phyloP scores from a whole-genome alignment of 2,113 vertebrate species.

The Eulemur macaco region DNA sequence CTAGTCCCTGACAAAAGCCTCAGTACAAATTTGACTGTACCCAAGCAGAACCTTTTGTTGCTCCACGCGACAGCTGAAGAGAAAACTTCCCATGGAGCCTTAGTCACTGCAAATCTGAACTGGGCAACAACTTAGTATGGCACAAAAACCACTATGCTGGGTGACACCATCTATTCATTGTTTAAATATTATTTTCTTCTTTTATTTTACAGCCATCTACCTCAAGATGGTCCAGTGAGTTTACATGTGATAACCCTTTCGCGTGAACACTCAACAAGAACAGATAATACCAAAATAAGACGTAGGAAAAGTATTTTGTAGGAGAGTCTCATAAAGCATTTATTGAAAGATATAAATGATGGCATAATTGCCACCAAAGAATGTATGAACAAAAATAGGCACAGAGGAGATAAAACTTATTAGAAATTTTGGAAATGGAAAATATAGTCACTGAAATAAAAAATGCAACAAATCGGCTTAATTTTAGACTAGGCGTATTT shows the following conservation, averaged over 20 bases:
- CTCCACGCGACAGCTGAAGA: not conserved
- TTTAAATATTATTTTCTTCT: not conserved
- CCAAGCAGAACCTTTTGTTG: not conserved
- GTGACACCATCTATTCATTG: not conserved
- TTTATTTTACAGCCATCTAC: not conserved
- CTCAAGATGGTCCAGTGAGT: not conserved
- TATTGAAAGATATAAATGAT: not conserved
- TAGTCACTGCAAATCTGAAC: not conserved
- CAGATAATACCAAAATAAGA: slow-evolving; percentile 1
- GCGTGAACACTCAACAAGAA: not conserved
- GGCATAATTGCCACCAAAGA: not conserved
- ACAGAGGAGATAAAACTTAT: not conserved
- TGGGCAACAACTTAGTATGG: not conserved
- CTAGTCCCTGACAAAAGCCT: not conserved
- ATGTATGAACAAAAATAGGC: not conserved
- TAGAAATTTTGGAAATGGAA: not conserved
- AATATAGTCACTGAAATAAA: not conserved
- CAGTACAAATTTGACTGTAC: not conserved
- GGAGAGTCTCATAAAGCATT: not conserved
- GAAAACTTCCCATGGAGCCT: not conserved
- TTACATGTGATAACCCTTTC: not conserved
- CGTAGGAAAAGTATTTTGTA: not conserved
- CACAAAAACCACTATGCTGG: not conserved
- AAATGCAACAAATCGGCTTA: not conserved
- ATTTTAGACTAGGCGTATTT: not conserved